These are phyloP conservation scores for human (Homo sapiens) DNA, from an alignment of 2,113 vertebrate species.

Conservation along the genomic window DNA sequence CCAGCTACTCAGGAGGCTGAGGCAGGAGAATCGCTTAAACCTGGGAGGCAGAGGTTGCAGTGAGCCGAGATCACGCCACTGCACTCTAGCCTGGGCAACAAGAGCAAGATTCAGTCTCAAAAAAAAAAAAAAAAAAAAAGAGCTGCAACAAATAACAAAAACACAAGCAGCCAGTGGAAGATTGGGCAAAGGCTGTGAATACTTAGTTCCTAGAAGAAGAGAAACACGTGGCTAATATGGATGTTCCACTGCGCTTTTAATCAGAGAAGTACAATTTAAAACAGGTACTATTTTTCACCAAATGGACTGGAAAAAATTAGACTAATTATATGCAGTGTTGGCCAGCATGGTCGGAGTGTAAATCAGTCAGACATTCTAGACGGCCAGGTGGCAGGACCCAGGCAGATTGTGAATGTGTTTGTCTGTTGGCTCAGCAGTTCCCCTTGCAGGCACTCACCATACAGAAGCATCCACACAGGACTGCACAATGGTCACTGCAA, in stretches of 20 bases:
- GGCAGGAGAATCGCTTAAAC: too few species aligned
- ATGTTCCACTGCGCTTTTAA: not conserved
- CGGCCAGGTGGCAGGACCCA: not conserved
- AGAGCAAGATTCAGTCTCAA: too few species aligned
- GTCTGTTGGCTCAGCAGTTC: not conserved
- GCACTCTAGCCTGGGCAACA: too few species aligned
- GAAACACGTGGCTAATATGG: too few species aligned
- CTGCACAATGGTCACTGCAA: not conserved
- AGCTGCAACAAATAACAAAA: not conserved
- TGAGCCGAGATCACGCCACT: rapidly evolving
- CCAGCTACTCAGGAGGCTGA: too few species aligned
- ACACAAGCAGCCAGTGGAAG: not conserved
- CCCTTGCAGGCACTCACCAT: not conserved
- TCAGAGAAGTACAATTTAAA: not conserved
- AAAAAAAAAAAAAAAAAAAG: too few species aligned
- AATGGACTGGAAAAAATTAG: not conserved
- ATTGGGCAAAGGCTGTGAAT: not conserved
- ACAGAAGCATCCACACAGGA: not conserved
- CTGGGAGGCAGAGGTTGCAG: too few species aligned
- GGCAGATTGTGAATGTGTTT: not conserved
- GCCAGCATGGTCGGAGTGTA: not conserved
- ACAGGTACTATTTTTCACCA: not conserved
- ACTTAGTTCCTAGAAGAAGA: not conserved
- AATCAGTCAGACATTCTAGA: not conserved
- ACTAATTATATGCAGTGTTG: not conserved